Conservation (phyloP, 1,140 invertebrate genomes). For the Drosophila pachea region DNA sequence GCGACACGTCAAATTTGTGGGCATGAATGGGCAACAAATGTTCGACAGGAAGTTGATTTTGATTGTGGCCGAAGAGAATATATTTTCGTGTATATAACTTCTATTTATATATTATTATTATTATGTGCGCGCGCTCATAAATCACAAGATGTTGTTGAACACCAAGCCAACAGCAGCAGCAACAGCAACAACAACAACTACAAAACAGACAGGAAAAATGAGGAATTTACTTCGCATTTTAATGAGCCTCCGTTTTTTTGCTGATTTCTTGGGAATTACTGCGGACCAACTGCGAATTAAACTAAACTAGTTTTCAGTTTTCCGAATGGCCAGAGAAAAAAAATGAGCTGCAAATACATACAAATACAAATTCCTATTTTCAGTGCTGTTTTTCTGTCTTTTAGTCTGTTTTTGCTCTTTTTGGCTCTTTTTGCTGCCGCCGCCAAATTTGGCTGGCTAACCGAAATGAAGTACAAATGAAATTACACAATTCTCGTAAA, state of each 20-base stretch:
- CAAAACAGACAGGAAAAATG: conserved; percentile 9
- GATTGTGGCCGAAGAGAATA: conserved; percentile 28
- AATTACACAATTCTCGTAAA: conserved; percentile 39
- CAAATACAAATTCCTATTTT: conserved; percentile 31
- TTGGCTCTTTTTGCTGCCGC: conserved; percentile 9
- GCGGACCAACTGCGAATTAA: conserved; percentile 45
- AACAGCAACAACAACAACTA: no score
- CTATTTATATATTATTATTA: conserved; percentile 23
- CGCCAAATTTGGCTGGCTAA: conserved; percentile 22
- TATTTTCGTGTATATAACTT: conserved; percentile 48
- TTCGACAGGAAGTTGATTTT: conserved; percentile 58
- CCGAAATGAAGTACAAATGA: conserved; percentile 44
- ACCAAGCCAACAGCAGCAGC: no score
- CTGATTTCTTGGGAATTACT: conserved; percentile 46
- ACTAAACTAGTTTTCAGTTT: conserved; percentile 67
- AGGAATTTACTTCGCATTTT: conserved; percentile 52
- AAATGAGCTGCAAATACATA: conserved; percentile 28
- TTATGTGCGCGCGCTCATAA: conserved; percentile 39
- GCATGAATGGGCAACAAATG: conserved; percentile 58
- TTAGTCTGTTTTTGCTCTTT: conserved; percentile 11
- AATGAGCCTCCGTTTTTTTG: conserved; percentile 51
- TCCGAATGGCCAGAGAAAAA: conserved; percentile 27
- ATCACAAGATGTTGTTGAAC: conserved; percentile 27
- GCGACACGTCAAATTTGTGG: conserved; percentile 47
- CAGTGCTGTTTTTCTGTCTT: conserved; percentile 8